Base-by-base conservation (phyloP, 35 echinoderm and acorn worm genomes). In the Amphiura filiformis region DNA sequence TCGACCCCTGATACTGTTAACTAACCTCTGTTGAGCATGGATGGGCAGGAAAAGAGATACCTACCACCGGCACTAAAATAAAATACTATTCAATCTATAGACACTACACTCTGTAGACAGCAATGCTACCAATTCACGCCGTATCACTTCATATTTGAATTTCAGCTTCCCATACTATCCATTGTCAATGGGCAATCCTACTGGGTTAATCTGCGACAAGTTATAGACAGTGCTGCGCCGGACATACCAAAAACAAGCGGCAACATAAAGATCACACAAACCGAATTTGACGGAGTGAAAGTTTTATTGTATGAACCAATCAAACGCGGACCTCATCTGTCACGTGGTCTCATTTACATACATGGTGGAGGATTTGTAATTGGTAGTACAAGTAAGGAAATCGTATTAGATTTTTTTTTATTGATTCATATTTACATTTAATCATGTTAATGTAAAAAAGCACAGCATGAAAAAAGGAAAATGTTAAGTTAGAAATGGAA, bases 241-340 rank as follows among this genome's bases (percentile, higher is more conserved):
- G 61, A 70, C 26, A n/a, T 70, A 2, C 61, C 7, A 70, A 70
- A 23, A 70, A 23, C 0, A 14, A 82, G 89, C 0, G 84, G 81
- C 18, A 91, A 91, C 82, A 91, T 91, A 39, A 36, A 82, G 81
- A 76, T 39, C 39, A 57, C 75, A 57, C 79, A 88, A 20, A 93
- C 90, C 49, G 75, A 56, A 34, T 94, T 94, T 39, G 96, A 89
- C 36, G 92, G 89, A 33, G 79, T 98, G 79, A 86, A 76, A 76
- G 93, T 98, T 40, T 82, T 93, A 39, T 34, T 98, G 13, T 93
- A 98, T 81, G 89, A 98, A 75, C 96, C 92, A 78, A 92, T 84
- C 36, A 79, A 79, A 31, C 89, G 82, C 56, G 57, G 44, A 18
- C 23, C 56, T 35, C 88, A 65, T 44, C 36, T 81, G 15, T 65